Evolutionary conservation across 2,113 vertebrate species (phyloP).

Genomic region (Megaceryle torquata): DNA sequence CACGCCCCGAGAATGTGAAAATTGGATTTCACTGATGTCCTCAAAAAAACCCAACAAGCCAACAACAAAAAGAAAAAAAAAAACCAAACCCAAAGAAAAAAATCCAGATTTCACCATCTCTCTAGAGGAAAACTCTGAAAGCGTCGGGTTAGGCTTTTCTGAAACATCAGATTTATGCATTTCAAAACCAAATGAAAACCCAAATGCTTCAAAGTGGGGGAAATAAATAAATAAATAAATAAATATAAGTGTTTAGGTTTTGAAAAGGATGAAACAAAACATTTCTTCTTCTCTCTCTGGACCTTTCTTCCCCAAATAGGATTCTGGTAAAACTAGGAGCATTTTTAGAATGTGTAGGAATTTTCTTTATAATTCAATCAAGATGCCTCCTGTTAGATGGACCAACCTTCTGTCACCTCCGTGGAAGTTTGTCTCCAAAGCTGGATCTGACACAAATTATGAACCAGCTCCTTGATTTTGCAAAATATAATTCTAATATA

Average conservation of each 20-base stretch:
- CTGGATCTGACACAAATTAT: neutral
- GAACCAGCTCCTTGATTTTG: neutral
- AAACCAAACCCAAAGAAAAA: neutral
- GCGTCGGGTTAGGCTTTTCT: fast-evolving
- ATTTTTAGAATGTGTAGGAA: neutral
- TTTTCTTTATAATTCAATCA: neutral
- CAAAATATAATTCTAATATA: neutral
- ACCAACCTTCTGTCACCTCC: neutral
- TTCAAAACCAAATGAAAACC: neutral
- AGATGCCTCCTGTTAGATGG: neutral
- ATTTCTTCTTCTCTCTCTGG: neutral
- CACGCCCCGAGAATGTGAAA: fast-evolving
- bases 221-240: neutral
- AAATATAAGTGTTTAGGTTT: neutral
- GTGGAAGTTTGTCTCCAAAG: neutral
- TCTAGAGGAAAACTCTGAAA: neutral
- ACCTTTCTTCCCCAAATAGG: neutral
- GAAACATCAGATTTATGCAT: neutral
- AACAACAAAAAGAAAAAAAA: neutral
- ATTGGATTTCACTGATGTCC: neutral
- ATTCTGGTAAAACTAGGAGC: neutral
- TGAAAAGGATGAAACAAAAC: neutral
- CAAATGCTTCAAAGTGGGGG: neutral
- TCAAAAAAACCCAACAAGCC: neutral
- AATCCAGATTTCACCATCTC: neutral